Conservation (phyloP, 2,888 invertebrate genomes). For the Hemicrepidius hirtus region DNA sequence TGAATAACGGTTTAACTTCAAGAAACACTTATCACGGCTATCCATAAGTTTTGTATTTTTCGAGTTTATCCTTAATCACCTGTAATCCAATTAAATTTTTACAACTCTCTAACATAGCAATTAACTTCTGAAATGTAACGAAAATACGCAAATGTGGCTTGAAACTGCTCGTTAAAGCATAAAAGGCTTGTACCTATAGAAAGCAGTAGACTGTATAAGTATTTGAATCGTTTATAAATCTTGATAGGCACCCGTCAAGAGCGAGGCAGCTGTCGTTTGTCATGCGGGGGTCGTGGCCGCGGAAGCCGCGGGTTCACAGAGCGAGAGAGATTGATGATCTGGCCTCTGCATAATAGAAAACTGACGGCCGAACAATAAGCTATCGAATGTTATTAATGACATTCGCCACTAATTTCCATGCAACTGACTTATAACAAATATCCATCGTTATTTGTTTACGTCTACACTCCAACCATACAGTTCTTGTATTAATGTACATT, state of each 20-base stretch:
- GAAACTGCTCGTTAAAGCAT: conserved; percentile 33
- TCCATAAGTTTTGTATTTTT: not conserved
- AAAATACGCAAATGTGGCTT: conserved; percentile 1
- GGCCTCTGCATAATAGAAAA: conserved; percentile 70
- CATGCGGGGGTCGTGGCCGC: conserved; percentile 76
- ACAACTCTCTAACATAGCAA: not conserved
- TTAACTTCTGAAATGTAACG: not conserved
- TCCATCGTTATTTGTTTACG: conserved; percentile 66
- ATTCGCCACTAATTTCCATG: conserved; percentile 69
- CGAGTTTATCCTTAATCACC: not conserved
- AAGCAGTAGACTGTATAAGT: conserved; percentile 58
- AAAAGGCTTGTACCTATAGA: conserved; percentile 42
- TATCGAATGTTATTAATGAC: conserved; percentile 72
- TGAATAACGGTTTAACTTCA: conserved; percentile 21
- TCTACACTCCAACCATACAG: conserved; percentile 60
- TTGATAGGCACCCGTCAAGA: conserved; percentile 78
- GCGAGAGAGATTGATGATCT: conserved; percentile 69
- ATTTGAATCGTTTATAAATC: conserved; percentile 81
- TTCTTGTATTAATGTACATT: conserved; percentile 40
- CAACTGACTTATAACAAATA: conserved; percentile 66
- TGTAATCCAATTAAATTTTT: no score
- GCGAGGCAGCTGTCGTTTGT: conserved; percentile 82
- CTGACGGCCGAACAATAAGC: conserved; percentile 71
- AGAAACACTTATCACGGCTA: conserved; percentile 18
- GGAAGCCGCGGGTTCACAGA: conserved; percentile 69